Percentiles rank a stretch among this genome's conserved stretches.
Conservation (phyloP, 30 jellyfish, hydroid and myxozoan species). For the Aurelia aurita complex sp. Pacific region DNA sequence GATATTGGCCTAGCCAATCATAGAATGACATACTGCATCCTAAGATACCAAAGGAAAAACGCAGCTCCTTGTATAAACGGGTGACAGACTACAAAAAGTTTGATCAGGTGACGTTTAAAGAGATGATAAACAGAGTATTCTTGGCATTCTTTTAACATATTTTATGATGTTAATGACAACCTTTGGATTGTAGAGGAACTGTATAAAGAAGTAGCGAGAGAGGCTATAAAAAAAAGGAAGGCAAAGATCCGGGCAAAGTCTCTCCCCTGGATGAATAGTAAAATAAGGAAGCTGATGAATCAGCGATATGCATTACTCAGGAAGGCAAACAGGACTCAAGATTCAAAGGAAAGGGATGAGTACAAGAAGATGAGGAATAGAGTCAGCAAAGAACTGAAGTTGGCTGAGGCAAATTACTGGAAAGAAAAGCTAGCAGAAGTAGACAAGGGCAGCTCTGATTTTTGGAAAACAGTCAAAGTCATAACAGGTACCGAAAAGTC, state of each 20-base stretch:
- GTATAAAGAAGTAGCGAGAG: neutral
- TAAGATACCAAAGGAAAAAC: neutral
- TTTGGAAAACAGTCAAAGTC: neutral
- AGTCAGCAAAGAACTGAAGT: no score
- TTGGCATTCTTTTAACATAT: no score
- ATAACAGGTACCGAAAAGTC: neutral
- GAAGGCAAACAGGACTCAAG: no score
- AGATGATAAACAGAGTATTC: neutral
- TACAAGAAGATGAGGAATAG: no score
- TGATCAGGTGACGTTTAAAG: neutral
- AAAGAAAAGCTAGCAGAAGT: constrained; percentile 22
- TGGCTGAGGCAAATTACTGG: neutral
- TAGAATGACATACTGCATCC: constrained; percentile 5
- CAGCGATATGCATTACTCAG: no score
- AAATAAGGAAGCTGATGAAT: no score
- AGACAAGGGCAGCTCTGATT: constrained; percentile 33
- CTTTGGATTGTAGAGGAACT: neutral
- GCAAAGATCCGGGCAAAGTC: neutral
- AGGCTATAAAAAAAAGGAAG: neutral
- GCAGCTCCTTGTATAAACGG: neutral
- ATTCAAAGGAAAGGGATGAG: no score
- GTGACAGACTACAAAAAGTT: neutral
- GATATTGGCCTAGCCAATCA: neutral
- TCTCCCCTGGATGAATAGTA: no score
- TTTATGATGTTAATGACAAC: neutral